Base-by-base conservation (phyloP, 2,888 invertebrate genomes). In the Apotomis betuletana region DNA sequence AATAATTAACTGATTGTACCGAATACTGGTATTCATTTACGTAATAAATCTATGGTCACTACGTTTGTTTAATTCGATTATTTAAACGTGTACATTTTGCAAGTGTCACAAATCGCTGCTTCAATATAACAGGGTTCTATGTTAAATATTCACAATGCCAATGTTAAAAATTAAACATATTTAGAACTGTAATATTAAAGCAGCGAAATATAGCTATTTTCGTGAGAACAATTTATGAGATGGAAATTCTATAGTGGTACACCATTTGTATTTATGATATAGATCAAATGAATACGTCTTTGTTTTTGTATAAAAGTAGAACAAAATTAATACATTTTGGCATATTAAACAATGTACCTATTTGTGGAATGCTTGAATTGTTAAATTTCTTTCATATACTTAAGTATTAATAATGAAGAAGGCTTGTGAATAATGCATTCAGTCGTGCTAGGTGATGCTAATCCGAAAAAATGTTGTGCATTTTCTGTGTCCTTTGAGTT, bases 341-440 rank as follows among this genome's bases (percentile, higher is more conserved):
- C 27, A 54, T 64, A 54, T 41, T 15, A 9, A 38, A 44, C 46
- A 44, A 44, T 27, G 41, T 64, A 54, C 41, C 12, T 64, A 55
- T 55, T 44, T 27, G 44, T 12, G 5, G 52, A 62, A 8, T 54
- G 69, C 69, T 62, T 61, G 13, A 69, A 74, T 69, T 67, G 58
- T 70, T 75, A 1, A 63, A 57, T 74, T 75, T 76, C 70, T 65
- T 78, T 79, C 74, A 76, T 76, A 27, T 27, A n/a, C n/a, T n/a
- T n/a, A 15, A 15, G 15, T 15, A 27, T 27, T 27, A 27, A 54
- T 57, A 57, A 49, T 57, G 46, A 75, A 76, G 73, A 76, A 89
- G 87, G 89, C 88, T 90, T 89, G 88, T 90, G 89, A 89, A 87
- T 88, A 89, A 78, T 84, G 87, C 88, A 77, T 86, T 67, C 65